Evolutionary conservation across 2,113 vertebrate species (phyloP).

Genomic region (Serilophus lunatus): DNA sequence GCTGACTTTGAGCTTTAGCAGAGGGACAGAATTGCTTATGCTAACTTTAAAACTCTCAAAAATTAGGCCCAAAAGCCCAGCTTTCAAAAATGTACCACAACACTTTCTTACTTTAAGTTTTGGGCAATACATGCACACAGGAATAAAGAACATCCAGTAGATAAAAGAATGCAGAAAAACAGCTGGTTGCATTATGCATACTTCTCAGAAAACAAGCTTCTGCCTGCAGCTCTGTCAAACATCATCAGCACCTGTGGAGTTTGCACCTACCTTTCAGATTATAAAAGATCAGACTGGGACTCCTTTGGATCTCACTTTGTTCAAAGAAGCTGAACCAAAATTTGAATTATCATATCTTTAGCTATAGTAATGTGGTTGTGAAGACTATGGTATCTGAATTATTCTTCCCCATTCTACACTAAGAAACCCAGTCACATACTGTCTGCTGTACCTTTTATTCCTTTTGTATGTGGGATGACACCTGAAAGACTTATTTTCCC

Average conservation of each 20-base stretch:
- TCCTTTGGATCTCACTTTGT: neutral
- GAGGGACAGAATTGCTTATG: too few relatives aligned
- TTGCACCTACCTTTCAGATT: neutral
- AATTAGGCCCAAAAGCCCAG: too few relatives aligned
- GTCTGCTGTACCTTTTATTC: neutral
- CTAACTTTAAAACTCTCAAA: too few relatives aligned
- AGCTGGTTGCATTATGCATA: neutral
- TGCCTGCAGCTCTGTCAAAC: neutral
- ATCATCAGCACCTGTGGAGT: neutral
- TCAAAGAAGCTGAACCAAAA: neutral
- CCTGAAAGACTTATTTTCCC: neutral
- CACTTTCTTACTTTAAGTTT: neutral
- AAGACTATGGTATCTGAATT: neutral
- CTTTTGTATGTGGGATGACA: neutral
- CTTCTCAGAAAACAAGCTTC: neutral
- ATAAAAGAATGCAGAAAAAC: neutral
- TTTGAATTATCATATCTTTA: neutral
- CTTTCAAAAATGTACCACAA: too few relatives aligned
- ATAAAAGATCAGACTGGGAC: neutral
- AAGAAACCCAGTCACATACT: neutral
- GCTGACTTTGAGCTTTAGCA: too few relatives aligned
- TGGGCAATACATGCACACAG: neutral
- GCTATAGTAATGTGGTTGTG: neutral
- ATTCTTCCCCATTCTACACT: neutral
- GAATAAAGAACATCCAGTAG: neutral